Conservation (phyloP, 2,888 invertebrate species). For the Itoplectis maculator region DNA sequence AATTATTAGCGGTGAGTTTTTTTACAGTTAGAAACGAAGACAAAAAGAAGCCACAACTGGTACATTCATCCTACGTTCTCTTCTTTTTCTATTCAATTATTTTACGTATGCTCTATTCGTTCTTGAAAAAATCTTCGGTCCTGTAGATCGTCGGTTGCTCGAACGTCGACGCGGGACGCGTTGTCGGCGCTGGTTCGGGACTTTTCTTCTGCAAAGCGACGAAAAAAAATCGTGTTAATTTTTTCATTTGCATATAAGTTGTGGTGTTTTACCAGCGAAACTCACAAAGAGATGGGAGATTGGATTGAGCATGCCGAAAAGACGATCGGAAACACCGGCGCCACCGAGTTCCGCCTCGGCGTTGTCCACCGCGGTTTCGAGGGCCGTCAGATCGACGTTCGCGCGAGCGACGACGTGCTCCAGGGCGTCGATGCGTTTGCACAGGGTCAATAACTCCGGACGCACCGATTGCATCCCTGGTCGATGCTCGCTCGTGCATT, state of each 20-base stretch:
- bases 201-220: slow-evolving; percentile 78
- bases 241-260: neutral
- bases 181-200: slow-evolving; percentile 72
- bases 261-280: slow-evolving; percentile 22
- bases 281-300: slow-evolving; percentile 82
- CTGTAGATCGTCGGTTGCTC: slow-evolving; percentile 78
- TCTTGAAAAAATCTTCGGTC: slow-evolving; percentile 78
- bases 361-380: slow-evolving; percentile 81
- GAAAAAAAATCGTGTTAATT: neutral
- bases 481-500: slow-evolving; percentile 79
- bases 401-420: slow-evolving; percentile 80
- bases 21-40: neutral
- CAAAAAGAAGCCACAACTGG: neutral
- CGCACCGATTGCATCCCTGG: slow-evolving; percentile 77
- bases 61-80: neutral
- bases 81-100: slow-evolving; percentile 5
- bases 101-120: slow-evolving; percentile 52
- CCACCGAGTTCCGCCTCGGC: slow-evolving; percentile 81
- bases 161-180: slow-evolving; percentile 68
- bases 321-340: slow-evolving; percentile 77
- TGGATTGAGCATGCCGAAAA: slow-evolving; percentile 82
- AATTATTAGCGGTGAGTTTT: neutral
- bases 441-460: slow-evolving; percentile 77
- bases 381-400: slow-evolving; percentile 79
- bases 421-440: slow-evolving; percentile 82